Percentiles rank a stretch among this genome's conserved stretches.
phyloP scores from a whole-genome alignment of 2,797 vertebrate species.

The Prunella strophiata region DNA sequence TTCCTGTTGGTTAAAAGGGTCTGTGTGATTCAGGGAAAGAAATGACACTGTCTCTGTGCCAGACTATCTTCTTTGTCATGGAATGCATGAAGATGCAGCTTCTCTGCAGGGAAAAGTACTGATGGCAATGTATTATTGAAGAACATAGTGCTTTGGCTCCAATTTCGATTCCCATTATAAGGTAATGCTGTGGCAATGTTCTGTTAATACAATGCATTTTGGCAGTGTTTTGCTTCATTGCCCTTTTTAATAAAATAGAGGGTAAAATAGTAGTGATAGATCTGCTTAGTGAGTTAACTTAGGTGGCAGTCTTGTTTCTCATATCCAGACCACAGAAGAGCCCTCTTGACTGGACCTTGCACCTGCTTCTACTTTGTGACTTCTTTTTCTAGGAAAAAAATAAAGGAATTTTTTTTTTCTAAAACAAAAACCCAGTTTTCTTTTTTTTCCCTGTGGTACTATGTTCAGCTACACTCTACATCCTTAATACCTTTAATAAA shows the following conservation, averaged over 20 bases:
- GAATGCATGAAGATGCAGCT: not conserved
- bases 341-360: not conserved
- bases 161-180: not conserved
- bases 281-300: not conserved
- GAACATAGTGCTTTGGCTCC: not conserved
- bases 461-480: not conserved
- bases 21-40: not conserved
- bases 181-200: not conserved
- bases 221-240: not conserved
- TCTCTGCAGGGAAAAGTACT: conserved; percentile 3
- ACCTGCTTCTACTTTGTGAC: not conserved
- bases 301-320: not conserved
- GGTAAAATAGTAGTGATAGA: not conserved
- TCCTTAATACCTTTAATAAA: not conserved
- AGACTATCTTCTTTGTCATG: not conserved
- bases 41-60: not conserved
- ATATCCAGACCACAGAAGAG: not conserved
- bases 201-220: conserved; percentile 10
- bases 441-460: not conserved
- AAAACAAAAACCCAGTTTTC: not conserved
- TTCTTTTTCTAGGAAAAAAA: not conserved
- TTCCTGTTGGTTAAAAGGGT: not conserved
- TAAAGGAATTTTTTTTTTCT: not conserved
- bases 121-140: conserved; percentile 28
- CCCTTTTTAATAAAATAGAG: conserved; percentile 11